Conservation (phyloP, 2,797 vertebrate genomes). For the Labroides dimidiatus region DNA sequence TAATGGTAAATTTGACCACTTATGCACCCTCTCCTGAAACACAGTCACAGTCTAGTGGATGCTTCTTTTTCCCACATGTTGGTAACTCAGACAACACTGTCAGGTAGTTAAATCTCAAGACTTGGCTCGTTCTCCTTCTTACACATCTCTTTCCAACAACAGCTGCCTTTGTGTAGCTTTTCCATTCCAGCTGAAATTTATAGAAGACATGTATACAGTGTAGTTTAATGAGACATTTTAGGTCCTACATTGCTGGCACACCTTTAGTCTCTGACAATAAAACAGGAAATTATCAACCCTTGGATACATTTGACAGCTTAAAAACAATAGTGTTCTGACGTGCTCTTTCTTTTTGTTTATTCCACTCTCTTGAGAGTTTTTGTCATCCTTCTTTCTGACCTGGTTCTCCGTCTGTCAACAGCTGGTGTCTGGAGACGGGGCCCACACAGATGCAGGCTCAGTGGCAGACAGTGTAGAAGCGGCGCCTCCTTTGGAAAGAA, state of each 20-base stretch:
- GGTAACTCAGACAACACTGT: conserved; percentile 37
- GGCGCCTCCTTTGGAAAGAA: conserved; percentile 88
- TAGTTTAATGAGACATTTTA: conserved; percentile 1
- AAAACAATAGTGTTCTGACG: conserved; percentile 30
- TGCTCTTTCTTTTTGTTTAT: conserved; percentile 20
- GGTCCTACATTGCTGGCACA: background rate
- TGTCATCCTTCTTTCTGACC: conserved; percentile 34
- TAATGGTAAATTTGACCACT: conserved; percentile 7
- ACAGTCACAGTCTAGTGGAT: conserved; percentile 18
- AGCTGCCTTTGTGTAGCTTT: conserved; percentile 16
- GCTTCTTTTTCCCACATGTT: conserved; percentile 20
- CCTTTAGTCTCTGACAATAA: conserved; percentile 8
- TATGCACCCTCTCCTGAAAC: conserved; percentile 8
- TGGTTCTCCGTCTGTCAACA: conserved; percentile 61
- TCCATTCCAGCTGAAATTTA: conserved; percentile 3
- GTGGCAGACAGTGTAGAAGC: conserved; percentile 82
- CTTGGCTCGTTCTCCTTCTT: conserved; percentile 25
- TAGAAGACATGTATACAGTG: background rate
- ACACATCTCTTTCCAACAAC: conserved; percentile 22
- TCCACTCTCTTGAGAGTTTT: conserved; percentile 19
- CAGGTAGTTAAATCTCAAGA: conserved; percentile 42
- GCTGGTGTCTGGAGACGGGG: conserved; percentile 91
- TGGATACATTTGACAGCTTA: conserved; percentile 13
- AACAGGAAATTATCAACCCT: conserved; percentile 9
- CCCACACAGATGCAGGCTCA: conserved; percentile 81